These are phyloP conservation scores for Lithobates sylvaticus DNA, from an alignment of 2,797 vertebrate genomes.

Conservation along the genomic window DNA sequence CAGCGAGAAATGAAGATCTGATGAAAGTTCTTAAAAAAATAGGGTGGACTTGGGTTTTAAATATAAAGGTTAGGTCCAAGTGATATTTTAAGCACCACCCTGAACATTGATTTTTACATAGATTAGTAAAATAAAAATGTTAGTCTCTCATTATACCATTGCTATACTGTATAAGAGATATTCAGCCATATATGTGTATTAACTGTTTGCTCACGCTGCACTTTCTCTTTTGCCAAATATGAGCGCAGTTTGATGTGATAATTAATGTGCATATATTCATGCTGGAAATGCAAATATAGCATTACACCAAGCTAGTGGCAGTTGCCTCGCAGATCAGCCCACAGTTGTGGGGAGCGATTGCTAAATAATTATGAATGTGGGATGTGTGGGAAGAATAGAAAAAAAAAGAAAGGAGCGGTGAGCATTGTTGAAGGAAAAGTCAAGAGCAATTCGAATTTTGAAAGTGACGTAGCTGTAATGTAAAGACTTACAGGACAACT, in stretches of 20 bases:
- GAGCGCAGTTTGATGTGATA: constrained; percentile 14
- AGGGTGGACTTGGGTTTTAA: no score
- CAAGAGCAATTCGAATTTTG: neutral
- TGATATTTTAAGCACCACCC: neutral
- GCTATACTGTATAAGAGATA: neutral
- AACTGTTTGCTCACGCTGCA: neutral
- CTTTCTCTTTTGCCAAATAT: neutral
- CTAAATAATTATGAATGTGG: constrained; percentile 22
- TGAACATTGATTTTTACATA: neutral
- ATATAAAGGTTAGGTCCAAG: no score
- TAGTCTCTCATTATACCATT: neutral
- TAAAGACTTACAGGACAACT: neutral
- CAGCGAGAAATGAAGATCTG: neutral
- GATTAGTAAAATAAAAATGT: neutral
- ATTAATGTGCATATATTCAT: constrained; percentile 36
- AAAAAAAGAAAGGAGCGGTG: neutral
- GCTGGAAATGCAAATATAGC: constrained; percentile 26
- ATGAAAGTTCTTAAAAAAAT: no score
- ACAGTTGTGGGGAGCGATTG: constrained; percentile 17
- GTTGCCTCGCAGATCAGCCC: constrained; percentile 5
- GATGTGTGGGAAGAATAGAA: neutral
- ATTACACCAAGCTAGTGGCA: constrained; percentile 17
- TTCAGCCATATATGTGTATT: neutral
- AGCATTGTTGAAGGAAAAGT: neutral
- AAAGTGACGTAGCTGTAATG: neutral